Conservation (phyloP, 2,113 vertebrate species). For the Genyomyrus donnyi region DNA sequence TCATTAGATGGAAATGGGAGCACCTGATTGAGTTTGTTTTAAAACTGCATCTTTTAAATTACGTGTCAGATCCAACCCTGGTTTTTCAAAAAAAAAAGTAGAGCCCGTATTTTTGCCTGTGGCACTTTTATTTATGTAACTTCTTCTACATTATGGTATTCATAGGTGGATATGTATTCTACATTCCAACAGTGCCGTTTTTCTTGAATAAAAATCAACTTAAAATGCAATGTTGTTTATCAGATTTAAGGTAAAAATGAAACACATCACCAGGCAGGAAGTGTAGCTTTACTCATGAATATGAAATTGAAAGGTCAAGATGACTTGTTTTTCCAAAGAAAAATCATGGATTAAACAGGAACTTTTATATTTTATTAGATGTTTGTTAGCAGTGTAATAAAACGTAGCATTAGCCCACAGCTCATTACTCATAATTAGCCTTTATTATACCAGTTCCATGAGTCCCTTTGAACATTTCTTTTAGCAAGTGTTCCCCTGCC, state of each 20-base stretch:
- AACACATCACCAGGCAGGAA: background rate
- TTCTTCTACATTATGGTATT: no score
- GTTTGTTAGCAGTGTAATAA: background rate
- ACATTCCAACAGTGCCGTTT: background rate
- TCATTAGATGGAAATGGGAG: no score
- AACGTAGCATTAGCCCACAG: background rate
- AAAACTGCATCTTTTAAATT: no score
- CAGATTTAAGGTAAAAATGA: background rate
- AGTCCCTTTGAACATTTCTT: background rate
- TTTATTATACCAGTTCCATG: background rate
- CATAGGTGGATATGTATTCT: no score
- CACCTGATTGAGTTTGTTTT: no score
- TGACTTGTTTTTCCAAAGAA: background rate
- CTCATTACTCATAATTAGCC: background rate
- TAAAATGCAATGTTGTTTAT: background rate
- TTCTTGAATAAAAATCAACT: background rate
- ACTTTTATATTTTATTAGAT: background rate
- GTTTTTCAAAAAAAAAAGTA: no score
- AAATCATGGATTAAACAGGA: background rate
- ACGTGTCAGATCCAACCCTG: no score
- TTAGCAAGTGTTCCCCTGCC: background rate
- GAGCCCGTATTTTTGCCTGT: no score
- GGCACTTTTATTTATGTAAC: no score
- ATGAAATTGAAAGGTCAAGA: background rate
- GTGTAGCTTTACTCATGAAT: background rate